Conservation (phyloP, 2,113 vertebrate genomes). For the Cervus canadensis region DNA sequence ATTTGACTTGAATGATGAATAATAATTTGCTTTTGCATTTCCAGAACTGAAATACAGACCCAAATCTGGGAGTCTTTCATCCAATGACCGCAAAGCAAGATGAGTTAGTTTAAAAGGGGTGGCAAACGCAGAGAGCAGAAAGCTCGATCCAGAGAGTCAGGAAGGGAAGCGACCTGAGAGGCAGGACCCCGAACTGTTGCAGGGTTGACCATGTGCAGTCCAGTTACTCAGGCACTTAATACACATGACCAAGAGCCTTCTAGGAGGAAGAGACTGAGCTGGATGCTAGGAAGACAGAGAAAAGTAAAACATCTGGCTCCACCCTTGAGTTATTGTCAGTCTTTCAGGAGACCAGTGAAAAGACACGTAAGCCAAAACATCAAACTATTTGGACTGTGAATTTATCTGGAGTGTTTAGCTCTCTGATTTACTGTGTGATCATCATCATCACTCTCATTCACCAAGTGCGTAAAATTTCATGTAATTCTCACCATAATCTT, state of each 20-base stretch:
- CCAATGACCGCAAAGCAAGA: background rate
- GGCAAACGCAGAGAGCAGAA: background rate
- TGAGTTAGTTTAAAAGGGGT: accelerated
- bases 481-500: background rate
- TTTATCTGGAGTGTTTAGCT: background rate
- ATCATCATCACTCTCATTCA: background rate
- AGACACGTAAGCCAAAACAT: background rate
- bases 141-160: too few species aligned
- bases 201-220: background rate
- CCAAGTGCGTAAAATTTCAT: background rate
- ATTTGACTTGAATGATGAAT: background rate
- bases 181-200: background rate
- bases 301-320: background rate
- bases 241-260: background rate
- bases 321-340: background rate
- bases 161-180: background rate
- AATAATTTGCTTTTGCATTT: background rate
- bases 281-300: background rate
- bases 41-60: background rate
- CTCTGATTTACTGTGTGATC: background rate
- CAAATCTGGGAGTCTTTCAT: background rate
- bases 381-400: background rate
- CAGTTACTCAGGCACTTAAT: background rate
- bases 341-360: background rate
- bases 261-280: background rate